Percentiles rank a stretch among this genome's conserved stretches.
phyloP scores from a whole-genome alignment of 2,113 vertebrate species.

The Aspiorhynchus laticeps region DNA sequence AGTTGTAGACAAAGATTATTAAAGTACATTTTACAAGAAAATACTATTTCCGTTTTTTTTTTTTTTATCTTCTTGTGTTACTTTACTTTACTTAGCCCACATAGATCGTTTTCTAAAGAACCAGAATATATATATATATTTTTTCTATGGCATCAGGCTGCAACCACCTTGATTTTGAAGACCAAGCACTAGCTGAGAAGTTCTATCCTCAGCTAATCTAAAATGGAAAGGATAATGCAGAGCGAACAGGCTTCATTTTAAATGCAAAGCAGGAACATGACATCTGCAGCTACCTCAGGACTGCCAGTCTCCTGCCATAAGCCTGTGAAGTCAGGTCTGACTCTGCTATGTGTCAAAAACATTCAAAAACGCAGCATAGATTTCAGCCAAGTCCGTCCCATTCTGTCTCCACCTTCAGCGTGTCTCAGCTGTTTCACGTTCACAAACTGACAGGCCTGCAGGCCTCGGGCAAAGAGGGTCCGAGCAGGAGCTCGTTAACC shows the following conservation, averaged over 20 bases:
- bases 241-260: background rate
- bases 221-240: background rate
- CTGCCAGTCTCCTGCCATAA: background rate
- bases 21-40: too few relatives aligned
- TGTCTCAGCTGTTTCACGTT: slow-evolving; percentile 36
- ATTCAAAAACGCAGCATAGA: slow-evolving; percentile 24
- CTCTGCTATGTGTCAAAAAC: slow-evolving; percentile 37
- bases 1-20: too few relatives aligned
- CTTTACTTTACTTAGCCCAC: background rate
- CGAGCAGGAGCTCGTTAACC: slow-evolving; percentile 81
- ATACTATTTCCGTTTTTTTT: too few relatives aligned
- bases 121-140: background rate
- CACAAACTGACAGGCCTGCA: slow-evolving; percentile 36
- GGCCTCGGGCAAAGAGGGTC: slow-evolving; percentile 59
- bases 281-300: background rate
- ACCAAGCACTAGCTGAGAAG: background rate
- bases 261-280: slow-evolving; percentile 27
- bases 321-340: slow-evolving; percentile 20
- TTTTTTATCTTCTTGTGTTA: too few relatives aligned
- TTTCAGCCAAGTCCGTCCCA: slow-evolving; percentile 1
- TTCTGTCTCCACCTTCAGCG: slow-evolving; percentile 34
- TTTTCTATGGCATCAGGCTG: too few relatives aligned
- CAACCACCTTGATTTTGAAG: background rate
- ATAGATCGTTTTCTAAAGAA: background rate
- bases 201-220: background rate